Evolutionary conservation across 2,888 invertebrate species (phyloP), one percentile per base, ranked within the genome.

Genomic region (Lutraria lutraria): DNA sequence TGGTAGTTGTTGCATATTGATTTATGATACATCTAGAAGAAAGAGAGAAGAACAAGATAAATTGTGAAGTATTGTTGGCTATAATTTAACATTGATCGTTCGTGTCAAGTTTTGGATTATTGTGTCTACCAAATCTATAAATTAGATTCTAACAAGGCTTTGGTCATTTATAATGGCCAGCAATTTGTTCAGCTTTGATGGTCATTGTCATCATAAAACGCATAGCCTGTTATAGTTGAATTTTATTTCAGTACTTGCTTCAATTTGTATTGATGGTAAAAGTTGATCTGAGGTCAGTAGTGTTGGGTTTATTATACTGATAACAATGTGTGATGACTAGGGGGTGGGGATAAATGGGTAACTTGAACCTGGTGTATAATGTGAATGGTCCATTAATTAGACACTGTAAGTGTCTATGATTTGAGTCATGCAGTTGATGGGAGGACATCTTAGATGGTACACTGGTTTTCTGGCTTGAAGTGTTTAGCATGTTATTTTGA

Each of bases 201-300:
- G 25, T 68, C n/a, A 68, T 68, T 21, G n/a, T 25, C 63, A 68
- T 68, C 63, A 68, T 6, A 68, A 68, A 8, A 25, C 25, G 25
- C 63, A 68, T 25, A 68, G 25, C 12, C 8, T 25, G 63, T 8
- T 68, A 10, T 68, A 12, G 25, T 76, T 19, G 13, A 31, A 19
- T 76, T 76, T 76, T 76, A 76, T 76, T 31, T 29, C 34, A 4
- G 34, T 76, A 31, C 8, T 76, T 34, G 31, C 56, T 56, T 56
- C 12, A 56, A 43, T 43, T 68, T 76, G 31, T 76, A 34, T 34
- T 76, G 15, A 25, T 68, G n/a, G 31, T 34, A 31, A 76, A 54
- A 84, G 84, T 72, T 84, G 84, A 76, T 84, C 31, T 84, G 10
- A 31, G 84, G 84, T 84, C 54, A 84, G 31, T 21, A 52, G 34